Conservation (phyloP, 2,113 vertebrate genomes). For the Gambusia holbrooki region DNA sequence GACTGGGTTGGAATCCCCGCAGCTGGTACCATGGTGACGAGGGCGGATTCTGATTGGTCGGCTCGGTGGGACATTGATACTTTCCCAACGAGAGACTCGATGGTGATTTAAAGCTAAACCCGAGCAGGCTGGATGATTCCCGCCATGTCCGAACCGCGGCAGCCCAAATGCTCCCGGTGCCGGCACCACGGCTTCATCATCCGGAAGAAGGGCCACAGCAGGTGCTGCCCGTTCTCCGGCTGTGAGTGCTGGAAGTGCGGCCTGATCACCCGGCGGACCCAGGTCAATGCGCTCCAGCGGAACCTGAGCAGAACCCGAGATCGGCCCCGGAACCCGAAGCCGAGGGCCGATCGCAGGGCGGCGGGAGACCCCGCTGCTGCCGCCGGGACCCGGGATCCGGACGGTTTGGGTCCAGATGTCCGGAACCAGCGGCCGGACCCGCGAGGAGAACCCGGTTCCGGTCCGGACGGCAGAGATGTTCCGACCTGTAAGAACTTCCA, state of each 20-base stretch:
- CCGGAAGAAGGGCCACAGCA: conserved; percentile 27
- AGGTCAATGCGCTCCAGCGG: neutral
- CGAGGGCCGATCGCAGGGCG: neutral
- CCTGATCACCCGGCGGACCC: neutral
- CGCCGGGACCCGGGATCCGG: neutral
- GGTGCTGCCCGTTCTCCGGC: fast-evolving
- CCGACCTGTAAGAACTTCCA: neutral
- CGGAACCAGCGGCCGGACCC: neutral
- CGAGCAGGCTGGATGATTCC: neutral
- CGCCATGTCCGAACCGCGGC: neutral
- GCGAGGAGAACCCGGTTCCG: neutral
- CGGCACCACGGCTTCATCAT: conserved; percentile 39
- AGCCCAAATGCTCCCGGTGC: conserved; percentile 32
- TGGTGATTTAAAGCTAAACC: neutral
- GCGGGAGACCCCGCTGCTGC: neutral
- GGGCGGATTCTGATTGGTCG: neutral
- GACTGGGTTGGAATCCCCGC: neutral
- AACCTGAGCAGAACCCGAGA: neutral
- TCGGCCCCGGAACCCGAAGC: neutral
- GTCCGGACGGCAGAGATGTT: neutral
- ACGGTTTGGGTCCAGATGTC: neutral
- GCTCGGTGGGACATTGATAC: neutral
- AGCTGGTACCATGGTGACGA: neutral
- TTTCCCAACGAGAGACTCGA: neutral
- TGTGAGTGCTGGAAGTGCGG: conserved; percentile 47